Base-by-base conservation (phyloP, 2,113 vertebrate genomes). In the Otolemur garnettii region DNA sequence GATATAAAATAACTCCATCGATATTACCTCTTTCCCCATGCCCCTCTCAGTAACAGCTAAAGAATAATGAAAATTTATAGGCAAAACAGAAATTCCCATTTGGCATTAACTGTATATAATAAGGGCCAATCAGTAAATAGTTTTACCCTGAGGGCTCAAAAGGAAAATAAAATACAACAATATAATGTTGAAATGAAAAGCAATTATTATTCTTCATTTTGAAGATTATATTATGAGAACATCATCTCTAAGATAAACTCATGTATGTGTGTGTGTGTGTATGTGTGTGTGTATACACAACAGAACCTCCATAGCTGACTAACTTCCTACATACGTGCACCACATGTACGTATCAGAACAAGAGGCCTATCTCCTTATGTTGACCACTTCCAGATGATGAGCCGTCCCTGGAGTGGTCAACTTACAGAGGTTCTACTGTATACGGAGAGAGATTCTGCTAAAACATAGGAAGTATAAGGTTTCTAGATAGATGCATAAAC, bases 181-280 rank as follows among this genome's bases (percentile, higher is more conserved):
- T n/a, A 17, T 60, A 94, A 87, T n/a, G 3, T 35, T 82, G 21
- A 97, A 35, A 14, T 59, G 22, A 75, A 59, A 2, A 71, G 30
- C 69, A 92, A 87, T 38, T 69, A 28, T 64, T 87, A 82, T 85
- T 68, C 55, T 87, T 83, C 55, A 93, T 66, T 90, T 86, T 89
- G 60, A 89, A 74, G 13, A 68, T 8, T 57, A 7, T 57, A 0
- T 64, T 92, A 81, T 11, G 10, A 83, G 38, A 94, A 22, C 2
- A 4, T n/a, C 10, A 50, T 60, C 28, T 71, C 26, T 77, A 62
- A 8, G 35, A 80, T 68, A 80, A 85, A 66, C 45, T 26, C 18
- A 17, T 50, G 1, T 59, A 7, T 80, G 4, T 24, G 4, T 22
- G 22, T 9, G 6, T 18, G 19, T 59, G 5, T 0, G 50, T 22